Evolutionary conservation across 1,140 invertebrate species (phyloP), one percentile per base, ranked within the genome.

Genomic region (Orchestia grillus): DNA sequence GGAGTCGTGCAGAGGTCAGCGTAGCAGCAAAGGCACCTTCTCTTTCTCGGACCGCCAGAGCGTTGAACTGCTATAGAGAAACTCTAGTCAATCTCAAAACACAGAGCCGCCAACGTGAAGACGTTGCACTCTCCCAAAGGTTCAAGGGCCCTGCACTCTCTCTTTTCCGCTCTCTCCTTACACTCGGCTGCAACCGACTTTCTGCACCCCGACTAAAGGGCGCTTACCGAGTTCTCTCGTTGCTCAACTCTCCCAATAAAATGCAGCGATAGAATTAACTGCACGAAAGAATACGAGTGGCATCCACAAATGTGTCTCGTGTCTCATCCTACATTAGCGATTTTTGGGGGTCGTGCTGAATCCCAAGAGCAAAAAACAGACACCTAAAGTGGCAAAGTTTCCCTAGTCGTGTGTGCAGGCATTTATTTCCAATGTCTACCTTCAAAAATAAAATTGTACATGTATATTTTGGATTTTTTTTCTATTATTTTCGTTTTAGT

Each of bases 111-210:
- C 88, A 90, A 90, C 41, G n/a, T 90, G 88, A 90, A 90, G 88
- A 90, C 88, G 88, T 90, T 90, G 88, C 88, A 90, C 88, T 90
- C 88, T 90, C 88, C 88, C 88, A 90, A 42, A 90, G 43, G 88
- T 41, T 90, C n/a, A 90, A 90, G 88, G 43, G n/a, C 43, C 43
- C 42, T 11, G 36, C 62, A 77, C 62, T 77, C 62, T 77, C 62
- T 77, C 62, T 36, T 77, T 77, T 77, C 62, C 62, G 62, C 62
- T 77, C 62, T 77, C 62, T 23, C 62, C 62, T 77, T 28, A 77
- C 62, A 77, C 62, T 77, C 62, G 11, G 62, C 62, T 77, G 62
- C 62, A 77, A 77, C 62, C 62, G 62, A 77, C 62, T 77, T 77
- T 77, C 62, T 77, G 62, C 62, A 77, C 15, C 15, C 11, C 62